Percentiles rank a stretch among this genome's conserved stretches.
Evolutionary conservation across 2,888 invertebrate genomes (phyloP).

Genomic region (Epinotia bilunana): DNA sequence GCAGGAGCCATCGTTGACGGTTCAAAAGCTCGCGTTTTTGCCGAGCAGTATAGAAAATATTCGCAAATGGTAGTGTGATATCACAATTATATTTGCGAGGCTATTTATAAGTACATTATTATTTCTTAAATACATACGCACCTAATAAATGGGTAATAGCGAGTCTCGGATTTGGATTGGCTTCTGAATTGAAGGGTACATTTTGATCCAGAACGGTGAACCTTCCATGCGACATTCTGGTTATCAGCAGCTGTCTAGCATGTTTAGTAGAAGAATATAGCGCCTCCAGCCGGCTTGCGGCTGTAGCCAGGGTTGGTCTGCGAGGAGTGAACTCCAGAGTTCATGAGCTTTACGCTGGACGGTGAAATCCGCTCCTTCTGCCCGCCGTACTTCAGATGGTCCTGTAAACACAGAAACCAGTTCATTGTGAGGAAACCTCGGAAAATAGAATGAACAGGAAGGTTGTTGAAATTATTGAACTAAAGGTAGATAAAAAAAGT

Average conservation of each 20-base stretch:
- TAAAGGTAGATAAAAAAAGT: too few species aligned
- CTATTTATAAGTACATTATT: neutral
- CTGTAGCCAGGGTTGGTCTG: slow-evolving; percentile 93
- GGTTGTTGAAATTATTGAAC: neutral
- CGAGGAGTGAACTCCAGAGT: slow-evolving; percentile 91
- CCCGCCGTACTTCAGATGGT: slow-evolving; percentile 86
- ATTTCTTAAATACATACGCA: neutral
- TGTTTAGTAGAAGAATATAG: slow-evolving; percentile 87
- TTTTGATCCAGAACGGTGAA: neutral
- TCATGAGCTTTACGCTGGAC: slow-evolving; percentile 90
- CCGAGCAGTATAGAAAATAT: too few species aligned
- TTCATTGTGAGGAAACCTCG: neutral
- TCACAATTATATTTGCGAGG: neutral
- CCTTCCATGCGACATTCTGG: neutral
- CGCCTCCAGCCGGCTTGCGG: slow-evolving; percentile 90
- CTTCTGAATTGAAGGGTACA: neutral
- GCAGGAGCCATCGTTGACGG: too few species aligned
- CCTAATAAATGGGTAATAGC: neutral
- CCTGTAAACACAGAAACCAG: slow-evolving; percentile 60
- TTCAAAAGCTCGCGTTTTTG: too few species aligned
- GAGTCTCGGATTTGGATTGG: neutral
- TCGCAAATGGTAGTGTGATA: neutral
- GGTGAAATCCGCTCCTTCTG: slow-evolving; percentile 86
- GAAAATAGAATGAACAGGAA: neutral
- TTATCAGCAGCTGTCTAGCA: neutral